A percentile compares a stretch with the other conserved stretches of the same genome.
Evolutionary conservation across 2,797 vertebrate species (phyloP).

Genomic region (Oryzias dopingdopingensis): DNA sequence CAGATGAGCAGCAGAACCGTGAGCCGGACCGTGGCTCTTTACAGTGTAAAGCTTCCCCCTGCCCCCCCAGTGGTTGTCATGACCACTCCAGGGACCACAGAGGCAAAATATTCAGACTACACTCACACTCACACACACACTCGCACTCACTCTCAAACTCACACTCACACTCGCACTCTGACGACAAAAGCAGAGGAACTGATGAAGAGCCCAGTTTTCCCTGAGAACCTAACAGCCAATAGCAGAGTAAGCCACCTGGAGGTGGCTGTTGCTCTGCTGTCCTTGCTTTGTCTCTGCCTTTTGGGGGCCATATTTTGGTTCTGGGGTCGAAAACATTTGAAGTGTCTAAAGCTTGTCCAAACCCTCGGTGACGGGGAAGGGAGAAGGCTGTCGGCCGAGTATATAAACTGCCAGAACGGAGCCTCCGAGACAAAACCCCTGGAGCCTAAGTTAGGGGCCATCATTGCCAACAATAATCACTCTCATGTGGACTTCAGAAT

Average conservation of each 20-base stretch:
- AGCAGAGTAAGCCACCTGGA: constrained; percentile 51
- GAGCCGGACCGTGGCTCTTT: constrained; percentile 55
- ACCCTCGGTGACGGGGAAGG: constrained; percentile 13
- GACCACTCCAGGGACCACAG: constrained; percentile 12
- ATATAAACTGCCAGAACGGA: constrained; percentile 59
- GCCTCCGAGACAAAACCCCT: constrained; percentile 56
- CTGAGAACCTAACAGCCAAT: constrained; percentile 11
- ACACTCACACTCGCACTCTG: not conserved
- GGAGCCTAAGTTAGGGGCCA: constrained; percentile 38
- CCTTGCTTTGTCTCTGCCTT: constrained; percentile 63
- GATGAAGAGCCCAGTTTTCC: not conserved
- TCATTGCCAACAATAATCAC: constrained; percentile 69
- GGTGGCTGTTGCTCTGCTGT: constrained; percentile 61
- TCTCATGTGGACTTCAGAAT: constrained; percentile 61
- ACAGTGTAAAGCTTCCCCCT: constrained; percentile 46
- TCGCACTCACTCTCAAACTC: constrained; percentile 1
- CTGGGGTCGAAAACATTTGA: constrained; percentile 36
- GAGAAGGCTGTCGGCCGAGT: constrained; percentile 48
- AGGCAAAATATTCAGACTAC: constrained; percentile 29
- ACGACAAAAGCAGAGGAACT: not conserved
- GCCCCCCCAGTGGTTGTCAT: not conserved
- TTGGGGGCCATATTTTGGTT: constrained; percentile 63
- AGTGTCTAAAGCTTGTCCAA: constrained; percentile 26
- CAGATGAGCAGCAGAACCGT: constrained; percentile 48
- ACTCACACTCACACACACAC: constrained; percentile 1